Conservation (phyloP, 2,888 invertebrate genomes). For the Morpho helenor region DNA sequence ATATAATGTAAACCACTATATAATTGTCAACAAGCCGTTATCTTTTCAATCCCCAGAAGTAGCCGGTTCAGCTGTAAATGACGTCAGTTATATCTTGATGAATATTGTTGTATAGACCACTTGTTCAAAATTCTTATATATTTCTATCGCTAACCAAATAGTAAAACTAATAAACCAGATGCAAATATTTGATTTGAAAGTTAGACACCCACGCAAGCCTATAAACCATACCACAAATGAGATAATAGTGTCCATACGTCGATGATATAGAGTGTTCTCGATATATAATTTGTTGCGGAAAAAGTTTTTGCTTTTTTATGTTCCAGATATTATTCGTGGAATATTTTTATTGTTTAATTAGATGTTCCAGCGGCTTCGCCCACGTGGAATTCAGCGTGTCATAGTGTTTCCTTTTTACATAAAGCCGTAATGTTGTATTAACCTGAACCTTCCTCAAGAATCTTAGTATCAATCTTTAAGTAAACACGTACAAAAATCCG, state of each 20-base stretch:
- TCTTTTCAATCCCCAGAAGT: conserved; percentile 16
- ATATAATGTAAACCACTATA: conserved; percentile 12
- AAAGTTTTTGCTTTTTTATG: too few species aligned
- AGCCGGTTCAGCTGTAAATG: conserved; percentile 16
- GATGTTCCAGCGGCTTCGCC: too few species aligned
- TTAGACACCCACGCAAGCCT: background rate
- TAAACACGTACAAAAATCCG: too few species aligned
- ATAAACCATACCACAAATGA: conserved; percentile 2
- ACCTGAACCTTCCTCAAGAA: too few species aligned
- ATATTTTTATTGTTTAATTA: too few species aligned
- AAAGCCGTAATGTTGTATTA: too few species aligned
- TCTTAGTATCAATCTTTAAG: too few species aligned
- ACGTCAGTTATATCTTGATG: conserved; percentile 1
- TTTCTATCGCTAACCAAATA: conserved; percentile 3
- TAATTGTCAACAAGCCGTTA: conserved; percentile 16
- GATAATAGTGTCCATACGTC: background rate
- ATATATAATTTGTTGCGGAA: too few species aligned
- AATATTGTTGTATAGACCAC: conserved; percentile 4
- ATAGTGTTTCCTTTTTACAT: too few species aligned
- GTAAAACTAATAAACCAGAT: conserved; percentile 4
- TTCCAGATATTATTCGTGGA: too few species aligned
- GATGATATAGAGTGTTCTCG: background rate
- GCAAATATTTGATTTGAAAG: conserved; percentile 11
- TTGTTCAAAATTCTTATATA: conserved; percentile 1
- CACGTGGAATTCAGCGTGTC: too few species aligned